These are phyloP conservation scores for Stenichneumon culpator DNA, from an alignment of 2,888 invertebrate genomes.

Conservation along the genomic window DNA sequence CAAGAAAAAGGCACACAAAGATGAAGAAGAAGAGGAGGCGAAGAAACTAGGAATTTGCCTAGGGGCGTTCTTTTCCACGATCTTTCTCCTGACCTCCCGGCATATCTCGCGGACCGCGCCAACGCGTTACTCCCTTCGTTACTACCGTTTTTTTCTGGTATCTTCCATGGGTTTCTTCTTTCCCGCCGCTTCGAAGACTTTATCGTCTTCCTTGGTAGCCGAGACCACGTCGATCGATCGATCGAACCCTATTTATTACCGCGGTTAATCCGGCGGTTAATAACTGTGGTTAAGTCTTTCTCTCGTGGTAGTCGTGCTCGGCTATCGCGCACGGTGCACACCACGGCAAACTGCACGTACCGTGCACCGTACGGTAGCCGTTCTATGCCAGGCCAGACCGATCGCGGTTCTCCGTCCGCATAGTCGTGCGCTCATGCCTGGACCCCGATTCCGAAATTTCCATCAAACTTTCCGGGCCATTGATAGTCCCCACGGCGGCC, in stretches of 20 bases:
- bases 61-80: constrained; percentile 64
- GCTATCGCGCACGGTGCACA: constrained; percentile 16
- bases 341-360: background rate
- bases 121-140: constrained; percentile 52
- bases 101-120: constrained; percentile 56
- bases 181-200: constrained; percentile 10
- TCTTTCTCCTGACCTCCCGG: constrained; percentile 60
- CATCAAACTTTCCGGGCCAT: constrained; percentile 64
- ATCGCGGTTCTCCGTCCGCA: constrained; percentile 20
- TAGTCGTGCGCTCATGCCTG: background rate
- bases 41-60: constrained; percentile 51
- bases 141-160: background rate
- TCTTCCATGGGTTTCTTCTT: constrained; percentile 57
- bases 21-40: background rate
- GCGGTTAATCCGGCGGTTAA: constrained; percentile 67
- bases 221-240: constrained; percentile 49
- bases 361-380: constrained; percentile 32
- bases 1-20: constrained; percentile 1
- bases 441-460: constrained; percentile 63
- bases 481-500: constrained; percentile 5
- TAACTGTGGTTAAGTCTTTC: constrained; percentile 66
- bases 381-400: constrained; percentile 14
- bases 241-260: constrained; percentile 67
- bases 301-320: constrained; percentile 32
- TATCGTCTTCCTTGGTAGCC: constrained; percentile 41